Base-by-base conservation (phyloP, 2,113 vertebrate genomes). In the Polypterus bichir region DNA sequence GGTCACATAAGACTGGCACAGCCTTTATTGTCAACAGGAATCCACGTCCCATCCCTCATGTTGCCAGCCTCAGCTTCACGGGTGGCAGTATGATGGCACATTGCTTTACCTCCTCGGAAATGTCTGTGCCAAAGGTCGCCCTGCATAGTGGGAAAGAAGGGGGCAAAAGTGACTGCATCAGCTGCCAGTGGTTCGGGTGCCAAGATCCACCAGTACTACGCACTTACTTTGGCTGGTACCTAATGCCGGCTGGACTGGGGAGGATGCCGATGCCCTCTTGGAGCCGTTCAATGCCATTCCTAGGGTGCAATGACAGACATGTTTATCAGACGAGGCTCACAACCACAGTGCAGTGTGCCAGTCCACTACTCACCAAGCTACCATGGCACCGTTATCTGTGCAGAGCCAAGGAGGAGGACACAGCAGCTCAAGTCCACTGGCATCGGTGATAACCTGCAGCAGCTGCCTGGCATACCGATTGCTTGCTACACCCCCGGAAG, bases 381-480 rank as follows among this genome's bases (percentile, higher is more conserved):
- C 88, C 95, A 99, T 99, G 60, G 92, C 73, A 7, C 95, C 96
- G 0, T 99, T 99, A 72, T 99, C 96, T 1, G 93, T 94, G 79
- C 96, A 99, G 7, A 96, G 82, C 54, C 81, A 78, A 6, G 90
- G 78, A 2, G 95, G 91, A 62, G 96, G 96, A 67, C 90, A 97
- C 46, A 92, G 56, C 58, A 97, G 75, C 44, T 65, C 71, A 47
- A 95, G 80, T 7, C 79, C 79, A 0, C 88, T 89, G n/a, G 59
- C 68, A n/a, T 90, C 72, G 2, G 91, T 73, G 68, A 97, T 72
- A 47, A 84, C 64, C 59, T 80, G 71, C 54, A 98, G 64, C 58
- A 69, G 73, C 78, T 83, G 86, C 27, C 86, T 76, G 71, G 97
- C 89, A 55, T 94, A 92, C 59, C 83, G 75, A 59, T 99, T 99